A percentile compares a stretch with the other conserved stretches of the same genome.
Evolutionary conservation across 2,888 invertebrate species (phyloP).

Genomic region (Apocheima hispidaria): DNA sequence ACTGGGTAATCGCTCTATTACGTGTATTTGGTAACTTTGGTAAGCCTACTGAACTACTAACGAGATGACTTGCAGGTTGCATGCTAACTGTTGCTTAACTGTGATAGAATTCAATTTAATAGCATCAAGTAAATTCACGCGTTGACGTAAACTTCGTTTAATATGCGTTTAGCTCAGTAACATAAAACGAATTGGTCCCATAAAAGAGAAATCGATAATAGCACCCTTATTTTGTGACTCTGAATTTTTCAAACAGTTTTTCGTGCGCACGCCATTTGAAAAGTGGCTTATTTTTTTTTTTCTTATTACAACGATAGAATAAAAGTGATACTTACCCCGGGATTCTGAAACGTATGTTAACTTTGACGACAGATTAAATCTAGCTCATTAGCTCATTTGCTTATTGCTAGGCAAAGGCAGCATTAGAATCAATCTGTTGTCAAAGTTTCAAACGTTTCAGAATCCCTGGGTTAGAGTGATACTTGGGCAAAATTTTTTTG

Average conservation of each 20-base stretch:
- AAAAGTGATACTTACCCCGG: too few species aligned
- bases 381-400: too few species aligned
- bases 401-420: too few species aligned
- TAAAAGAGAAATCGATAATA: not conserved
- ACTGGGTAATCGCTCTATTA: conserved; percentile 29
- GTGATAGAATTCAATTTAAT: conserved; percentile 16
- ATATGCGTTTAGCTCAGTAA: not conserved
- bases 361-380: too few species aligned
- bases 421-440: too few species aligned
- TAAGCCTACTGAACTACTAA: conserved; percentile 31
- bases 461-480: too few species aligned
- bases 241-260: not conserved
- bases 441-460: too few species aligned
- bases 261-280: not conserved
- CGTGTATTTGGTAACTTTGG: conserved; percentile 28
- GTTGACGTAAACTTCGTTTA: not conserved
- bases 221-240: not conserved
- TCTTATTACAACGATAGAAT: too few species aligned
- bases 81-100: conserved; percentile 28
- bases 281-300: too few species aligned
- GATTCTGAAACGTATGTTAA: too few species aligned
- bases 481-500: too few species aligned
- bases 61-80: conserved; percentile 23
- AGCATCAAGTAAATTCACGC: conserved; percentile 10
- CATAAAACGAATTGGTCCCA: conserved; percentile 3